phyloP scores from a whole-genome alignment of 2,113 vertebrate species.

The Pongo abelii region DNA sequence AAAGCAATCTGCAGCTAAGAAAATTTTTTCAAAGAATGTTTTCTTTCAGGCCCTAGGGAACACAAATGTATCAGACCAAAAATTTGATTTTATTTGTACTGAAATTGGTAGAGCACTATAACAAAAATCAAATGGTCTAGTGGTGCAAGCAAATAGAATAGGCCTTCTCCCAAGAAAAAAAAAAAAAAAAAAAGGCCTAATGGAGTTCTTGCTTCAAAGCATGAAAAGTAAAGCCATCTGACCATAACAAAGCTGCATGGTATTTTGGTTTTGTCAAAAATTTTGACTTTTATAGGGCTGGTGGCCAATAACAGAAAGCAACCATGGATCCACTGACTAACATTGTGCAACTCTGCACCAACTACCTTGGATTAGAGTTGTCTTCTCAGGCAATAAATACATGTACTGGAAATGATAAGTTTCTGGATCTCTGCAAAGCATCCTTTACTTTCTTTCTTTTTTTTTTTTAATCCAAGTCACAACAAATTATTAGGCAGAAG shows the following conservation, averaged over 20 bases:
- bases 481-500: background rate
- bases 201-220: conserved; percentile 43
- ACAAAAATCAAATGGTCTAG: conserved; percentile 49
- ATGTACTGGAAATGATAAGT: conserved; percentile 45
- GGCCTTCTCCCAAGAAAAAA: background rate
- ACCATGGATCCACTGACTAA: background rate
- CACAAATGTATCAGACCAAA: conserved; percentile 36
- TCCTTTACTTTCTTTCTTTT: no score
- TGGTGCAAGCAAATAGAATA: conserved; percentile 48
- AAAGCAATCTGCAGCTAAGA: background rate
- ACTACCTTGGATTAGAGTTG: conserved; percentile 40
- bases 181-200: background rate
- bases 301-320: conserved; percentile 46
- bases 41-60: background rate
- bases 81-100: conserved; percentile 33
- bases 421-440: conserved; percentile 31
- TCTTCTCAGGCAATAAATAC: conserved; percentile 42
- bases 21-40: conserved; percentile 11
- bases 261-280: conserved; percentile 26
- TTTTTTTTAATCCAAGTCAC: background rate
- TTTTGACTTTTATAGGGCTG: background rate
- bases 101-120: background rate
- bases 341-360: background rate
- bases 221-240: conserved; percentile 27
- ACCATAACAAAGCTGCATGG: conserved; percentile 26